Conservation (phyloP, 2,113 vertebrate genomes). For the Pogonocichla stellata region DNA sequence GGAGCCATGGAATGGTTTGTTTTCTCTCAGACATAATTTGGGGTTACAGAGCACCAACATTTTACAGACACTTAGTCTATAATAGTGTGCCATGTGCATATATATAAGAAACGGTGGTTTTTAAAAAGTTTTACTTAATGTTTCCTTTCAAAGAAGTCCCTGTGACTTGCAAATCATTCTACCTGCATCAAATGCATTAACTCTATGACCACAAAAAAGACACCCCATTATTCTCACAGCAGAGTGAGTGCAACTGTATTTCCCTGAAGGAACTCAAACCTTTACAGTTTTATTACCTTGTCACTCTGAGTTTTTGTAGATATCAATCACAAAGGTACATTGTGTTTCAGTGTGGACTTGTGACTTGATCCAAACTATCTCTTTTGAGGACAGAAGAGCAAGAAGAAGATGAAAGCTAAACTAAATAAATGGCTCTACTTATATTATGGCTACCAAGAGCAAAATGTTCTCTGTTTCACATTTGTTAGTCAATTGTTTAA, state of each 20-base stretch:
- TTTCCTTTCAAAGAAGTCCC: neutral
- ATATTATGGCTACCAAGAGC: neutral
- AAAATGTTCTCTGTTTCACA: neutral
- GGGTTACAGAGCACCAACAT: neutral
- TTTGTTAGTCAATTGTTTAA: neutral
- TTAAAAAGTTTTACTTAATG: neutral
- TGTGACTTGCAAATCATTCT: conserved; percentile 55
- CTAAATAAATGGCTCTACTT: neutral
- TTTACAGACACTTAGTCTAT: neutral
- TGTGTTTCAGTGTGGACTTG: conserved; percentile 23
- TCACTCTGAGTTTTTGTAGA: conserved; percentile 62
- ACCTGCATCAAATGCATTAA: conserved; percentile 37
- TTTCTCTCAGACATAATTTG: neutral
- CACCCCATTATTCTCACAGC: conserved; percentile 57
- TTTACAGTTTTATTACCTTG: conserved; percentile 66
- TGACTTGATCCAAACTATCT: conserved; percentile 4
- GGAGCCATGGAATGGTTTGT: neutral
- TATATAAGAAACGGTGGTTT: neutral
- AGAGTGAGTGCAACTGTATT: conserved; percentile 52
- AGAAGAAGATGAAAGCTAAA: conserved; percentile 1
- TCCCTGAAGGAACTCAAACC: conserved; percentile 58
- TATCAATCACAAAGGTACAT: conserved; percentile 71
- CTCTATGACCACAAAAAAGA: conserved; percentile 3
- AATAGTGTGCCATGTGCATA: neutral
- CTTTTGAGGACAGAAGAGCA: neutral